Evolutionary conservation across 1,140 invertebrate species (phyloP).

Genomic region (Cydia pomonella): DNA sequence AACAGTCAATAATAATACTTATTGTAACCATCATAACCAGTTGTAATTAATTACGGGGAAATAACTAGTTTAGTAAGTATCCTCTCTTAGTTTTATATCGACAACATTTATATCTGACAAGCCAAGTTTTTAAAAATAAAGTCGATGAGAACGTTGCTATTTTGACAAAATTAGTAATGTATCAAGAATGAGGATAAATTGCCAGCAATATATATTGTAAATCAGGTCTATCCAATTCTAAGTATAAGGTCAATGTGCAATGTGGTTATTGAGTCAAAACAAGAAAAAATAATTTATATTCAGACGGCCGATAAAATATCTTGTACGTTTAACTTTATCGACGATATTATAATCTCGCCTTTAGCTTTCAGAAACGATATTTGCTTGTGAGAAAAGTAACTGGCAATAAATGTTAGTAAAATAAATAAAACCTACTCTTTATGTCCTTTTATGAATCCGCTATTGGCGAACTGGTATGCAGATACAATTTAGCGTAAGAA

Average conservation of each 20-base stretch:
- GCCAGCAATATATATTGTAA: not conserved
- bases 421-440: slow-evolving; percentile 28
- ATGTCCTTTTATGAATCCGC: slow-evolving; percentile 40
- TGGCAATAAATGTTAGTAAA: not conserved
- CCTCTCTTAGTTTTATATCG: too few relatives aligned
- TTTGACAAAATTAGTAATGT: not conserved
- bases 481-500: slow-evolving; percentile 50
- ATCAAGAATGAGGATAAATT: not conserved
- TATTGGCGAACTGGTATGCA: slow-evolving; percentile 44
- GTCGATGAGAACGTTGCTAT: not conserved
- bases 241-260: not conserved
- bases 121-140: not conserved
- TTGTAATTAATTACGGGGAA: too few relatives aligned
- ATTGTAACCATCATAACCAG: too few relatives aligned
- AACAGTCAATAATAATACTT: too few relatives aligned
- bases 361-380: not conserved
- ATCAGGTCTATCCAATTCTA: not conserved
- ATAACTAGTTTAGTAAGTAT: too few relatives aligned
- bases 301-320: not conserved
- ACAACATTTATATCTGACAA: slow-evolving; percentile 3
- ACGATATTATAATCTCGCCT: not conserved
- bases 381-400: slow-evolving; percentile 1
- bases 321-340: too few relatives aligned
- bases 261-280: not conserved
- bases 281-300: not conserved